Base-by-base conservation (phyloP, 2,797 vertebrate species). In the Sciurus carolinensis region DNA sequence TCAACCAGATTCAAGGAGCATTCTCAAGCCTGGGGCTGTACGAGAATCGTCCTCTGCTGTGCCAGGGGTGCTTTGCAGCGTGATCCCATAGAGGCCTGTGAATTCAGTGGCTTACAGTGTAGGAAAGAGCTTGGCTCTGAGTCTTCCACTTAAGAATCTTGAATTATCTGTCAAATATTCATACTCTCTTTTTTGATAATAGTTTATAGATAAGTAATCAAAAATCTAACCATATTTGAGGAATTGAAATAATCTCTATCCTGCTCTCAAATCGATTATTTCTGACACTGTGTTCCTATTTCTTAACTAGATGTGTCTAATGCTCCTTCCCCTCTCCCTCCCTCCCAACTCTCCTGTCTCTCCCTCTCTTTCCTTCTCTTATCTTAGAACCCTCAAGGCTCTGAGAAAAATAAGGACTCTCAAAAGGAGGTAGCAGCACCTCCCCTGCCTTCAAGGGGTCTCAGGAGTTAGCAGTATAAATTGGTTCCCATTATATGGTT, bases 141-240 rank as follows among this genome's bases (percentile, higher is more conserved):
- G 20, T 91, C 44, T 86, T 95, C 52, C 87, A 50, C 62, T 66
- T 93, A 90, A 87, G 66, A 96, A 93, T 54, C 64, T 79, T 83
- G 64, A 95, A 79, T 73, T 91, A 94, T 54, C 36, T 94, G 20
- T 52, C 91, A 86, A 84, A 80, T 92, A 79, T 0, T 73, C 24
- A 14, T 50, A 75, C 20, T 79, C 82, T 82, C 76, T 30, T 81
- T 83, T 93, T 80, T 84, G 39, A 92, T 26, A 62, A 13, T 64
- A 67, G 36, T n/a, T 77, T 42, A 69, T 69, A 76, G 59, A 44
- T 52, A 36, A 66, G 42, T 82, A 82, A 83, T 73, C 39, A 66
- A 42, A 87, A 66, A 3, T 92, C n/a, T 87, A 87, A 39, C 52
- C 33, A 24, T 91, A 42, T 75, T 64, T 91, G 36, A 97, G 82